phyloP scores from a whole-genome alignment of 2,888 invertebrate species.

The Diplolepis rosae region DNA sequence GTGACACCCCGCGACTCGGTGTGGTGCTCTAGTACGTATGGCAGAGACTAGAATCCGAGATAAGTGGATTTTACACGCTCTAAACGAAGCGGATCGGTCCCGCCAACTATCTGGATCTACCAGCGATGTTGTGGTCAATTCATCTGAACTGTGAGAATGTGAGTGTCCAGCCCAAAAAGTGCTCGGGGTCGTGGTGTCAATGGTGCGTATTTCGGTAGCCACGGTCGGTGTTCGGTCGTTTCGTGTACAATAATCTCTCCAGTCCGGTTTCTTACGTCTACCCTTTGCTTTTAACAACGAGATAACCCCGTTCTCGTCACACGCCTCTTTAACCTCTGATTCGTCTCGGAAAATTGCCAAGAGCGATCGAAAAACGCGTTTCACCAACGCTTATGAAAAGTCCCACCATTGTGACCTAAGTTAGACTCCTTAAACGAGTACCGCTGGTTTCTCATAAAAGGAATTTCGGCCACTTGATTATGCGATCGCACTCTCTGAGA shows the following conservation, averaged over 20 bases:
- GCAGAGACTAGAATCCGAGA: constrained; percentile 65
- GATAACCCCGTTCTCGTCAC: constrained; percentile 33
- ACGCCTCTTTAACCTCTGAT: constrained; percentile 13
- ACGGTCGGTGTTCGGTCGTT: constrained; percentile 44
- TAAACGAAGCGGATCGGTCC: constrained; percentile 37
- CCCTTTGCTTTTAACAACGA: constrained; percentile 26
- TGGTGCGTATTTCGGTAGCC: constrained; percentile 64
- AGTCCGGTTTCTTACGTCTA: background rate
- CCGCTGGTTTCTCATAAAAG: constrained; percentile 38
- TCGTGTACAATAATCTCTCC: constrained; percentile 8
- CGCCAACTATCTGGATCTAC: constrained; percentile 46
- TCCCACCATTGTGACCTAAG: constrained; percentile 19
- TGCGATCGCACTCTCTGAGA: background rate
- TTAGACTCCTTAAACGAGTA: constrained; percentile 44
- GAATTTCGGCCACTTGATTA: constrained; percentile 4
- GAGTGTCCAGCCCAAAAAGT: constrained; percentile 50
- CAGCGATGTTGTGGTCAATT: constrained; percentile 56
- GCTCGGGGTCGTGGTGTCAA: constrained; percentile 40
- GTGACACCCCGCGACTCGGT: constrained; percentile 68
- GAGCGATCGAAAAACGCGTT: background rate
- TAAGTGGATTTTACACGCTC: constrained; percentile 50
- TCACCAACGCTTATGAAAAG: constrained; percentile 10
- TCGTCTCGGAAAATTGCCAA: background rate
- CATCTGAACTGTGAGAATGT: constrained; percentile 59
- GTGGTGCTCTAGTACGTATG: constrained; percentile 65